Percentiles rank a stretch among this genome's conserved stretches.
These are phyloP conservation scores for Vandiemenella viatica DNA, from an alignment of 2,888 invertebrate genomes.

Conservation along the genomic window DNA sequence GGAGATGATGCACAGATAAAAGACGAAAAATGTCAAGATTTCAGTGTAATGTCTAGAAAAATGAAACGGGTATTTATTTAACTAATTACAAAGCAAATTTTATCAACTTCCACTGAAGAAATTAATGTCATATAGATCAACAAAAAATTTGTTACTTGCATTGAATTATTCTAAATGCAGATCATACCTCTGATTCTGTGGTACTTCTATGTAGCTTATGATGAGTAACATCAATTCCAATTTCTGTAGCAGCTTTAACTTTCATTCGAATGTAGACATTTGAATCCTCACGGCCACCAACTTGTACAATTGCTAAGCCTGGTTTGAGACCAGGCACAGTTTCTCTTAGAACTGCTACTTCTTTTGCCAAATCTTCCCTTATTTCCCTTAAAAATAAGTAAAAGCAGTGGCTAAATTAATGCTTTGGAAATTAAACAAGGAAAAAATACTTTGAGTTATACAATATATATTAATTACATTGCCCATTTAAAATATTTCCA, in stretches of 20 bases:
- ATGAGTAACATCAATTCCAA: slow-evolving; percentile 74
- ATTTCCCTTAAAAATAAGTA: slow-evolving; percentile 49
- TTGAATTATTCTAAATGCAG: too few relatives aligned
- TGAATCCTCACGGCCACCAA: slow-evolving; percentile 91
- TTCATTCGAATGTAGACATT: slow-evolving; percentile 98
- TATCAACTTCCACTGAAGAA: too few relatives aligned
- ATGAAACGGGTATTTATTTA: too few relatives aligned
- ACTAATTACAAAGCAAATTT: too few relatives aligned
- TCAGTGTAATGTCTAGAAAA: too few relatives aligned
- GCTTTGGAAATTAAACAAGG: too few relatives aligned
- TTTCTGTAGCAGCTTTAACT: slow-evolving; percentile 76
- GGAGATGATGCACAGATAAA: too few relatives aligned
- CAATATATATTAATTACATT: not conserved
- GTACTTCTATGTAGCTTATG: slow-evolving; percentile 61
- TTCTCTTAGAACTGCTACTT: slow-evolving; percentile 44
- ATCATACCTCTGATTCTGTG: slow-evolving; percentile 58
- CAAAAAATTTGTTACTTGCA: too few relatives aligned
- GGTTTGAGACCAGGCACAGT: slow-evolving; percentile 48
- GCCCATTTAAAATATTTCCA: not conserved
- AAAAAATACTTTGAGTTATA: not conserved
- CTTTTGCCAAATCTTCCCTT: slow-evolving; percentile 45
- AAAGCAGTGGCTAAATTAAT: too few relatives aligned
- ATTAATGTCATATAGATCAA: too few relatives aligned
- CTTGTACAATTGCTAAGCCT: slow-evolving; percentile 84
- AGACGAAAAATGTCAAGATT: too few relatives aligned